Base-by-base conservation (phyloP, 1,140 invertebrate species). In the Euwallacea fornicatus region DNA sequence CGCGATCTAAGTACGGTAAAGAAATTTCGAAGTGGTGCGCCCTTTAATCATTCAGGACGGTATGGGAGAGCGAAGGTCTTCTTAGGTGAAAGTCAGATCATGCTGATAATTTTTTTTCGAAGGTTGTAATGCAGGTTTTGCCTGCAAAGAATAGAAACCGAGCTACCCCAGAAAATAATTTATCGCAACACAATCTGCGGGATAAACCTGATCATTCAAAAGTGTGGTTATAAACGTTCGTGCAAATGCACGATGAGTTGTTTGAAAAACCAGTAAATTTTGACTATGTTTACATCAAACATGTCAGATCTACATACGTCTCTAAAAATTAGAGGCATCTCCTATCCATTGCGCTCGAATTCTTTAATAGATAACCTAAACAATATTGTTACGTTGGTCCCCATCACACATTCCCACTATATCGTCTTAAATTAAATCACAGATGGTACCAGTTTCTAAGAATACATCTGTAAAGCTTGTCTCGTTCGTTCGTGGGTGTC, bases 381-480 rank as follows among this genome's bases (percentile, higher is more conserved):
- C 59, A 61, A 61, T n/a, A 43, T 61, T 9, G 8, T 58, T 10
- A 7, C 9, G 55, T 15, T 58, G n/a, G 6, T 15, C 50, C 50
- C 13, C 46, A 10, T 13, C 46, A 50, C 21, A 13, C 55, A 61
- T 61, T 43, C 59, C 58, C 1, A 10, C 59, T 41, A n/a, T 7
- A 43, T 0, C 21, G 59, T 61, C 59, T 61, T 61, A 42, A 61
- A 41, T 61, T 61, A 61, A 61, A 41, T 61, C 21, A 41, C 59
- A 61, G 21, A 61, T 61, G 59, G 59, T 61, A 42, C 21, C 42
- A n/a, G 15, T 11, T 61, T 61, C 59, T 61, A 61, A 61, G 59
- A 60, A 61, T 61, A 61, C 59, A 61, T 61, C 21, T 61, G 21
- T 61, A 43, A 61, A 61, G 16, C 59, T 42, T 43, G 59, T 9